Evolutionary conservation across 2,888 invertebrate species (phyloP).

Genomic region (Macrophya alboannulata): DNA sequence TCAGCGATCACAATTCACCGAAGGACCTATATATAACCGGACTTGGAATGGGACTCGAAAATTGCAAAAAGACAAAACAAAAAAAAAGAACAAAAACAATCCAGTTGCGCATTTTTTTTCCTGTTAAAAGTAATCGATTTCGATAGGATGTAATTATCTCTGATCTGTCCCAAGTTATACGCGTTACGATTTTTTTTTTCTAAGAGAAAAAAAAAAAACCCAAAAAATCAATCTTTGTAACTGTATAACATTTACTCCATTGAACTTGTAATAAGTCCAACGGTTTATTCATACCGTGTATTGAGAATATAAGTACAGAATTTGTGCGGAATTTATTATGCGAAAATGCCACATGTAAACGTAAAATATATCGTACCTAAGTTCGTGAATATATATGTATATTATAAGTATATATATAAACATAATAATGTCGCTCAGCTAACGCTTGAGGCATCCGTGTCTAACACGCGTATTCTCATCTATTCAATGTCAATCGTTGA

Average conservation of each 20-base stretch:
- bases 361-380: not conserved
- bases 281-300: not conserved
- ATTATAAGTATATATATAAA: slow-evolving; percentile 1
- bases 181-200: not conserved
- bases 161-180: not conserved
- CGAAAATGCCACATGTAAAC: not conserved
- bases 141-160: not conserved
- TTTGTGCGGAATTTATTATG: not conserved
- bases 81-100: not conserved
- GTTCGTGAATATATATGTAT: not conserved
- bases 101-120: not conserved
- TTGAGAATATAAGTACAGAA: not conserved
- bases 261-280: not conserved
- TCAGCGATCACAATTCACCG: not conserved
- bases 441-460: slow-evolving; percentile 52
- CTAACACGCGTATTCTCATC: slow-evolving; percentile 31
- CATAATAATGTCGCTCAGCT: slow-evolving; percentile 43
- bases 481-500: slow-evolving; percentile 20
- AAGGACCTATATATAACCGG: not conserved
- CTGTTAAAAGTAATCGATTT: not conserved
- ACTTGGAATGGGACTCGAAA: not conserved
- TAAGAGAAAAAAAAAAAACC: not conserved
- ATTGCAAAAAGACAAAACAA: not conserved
- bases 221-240: not conserved
- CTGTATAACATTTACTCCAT: not conserved